Conservation (phyloP, 2,888 invertebrate genomes). For the Yponomeuta plumbellus region DNA sequence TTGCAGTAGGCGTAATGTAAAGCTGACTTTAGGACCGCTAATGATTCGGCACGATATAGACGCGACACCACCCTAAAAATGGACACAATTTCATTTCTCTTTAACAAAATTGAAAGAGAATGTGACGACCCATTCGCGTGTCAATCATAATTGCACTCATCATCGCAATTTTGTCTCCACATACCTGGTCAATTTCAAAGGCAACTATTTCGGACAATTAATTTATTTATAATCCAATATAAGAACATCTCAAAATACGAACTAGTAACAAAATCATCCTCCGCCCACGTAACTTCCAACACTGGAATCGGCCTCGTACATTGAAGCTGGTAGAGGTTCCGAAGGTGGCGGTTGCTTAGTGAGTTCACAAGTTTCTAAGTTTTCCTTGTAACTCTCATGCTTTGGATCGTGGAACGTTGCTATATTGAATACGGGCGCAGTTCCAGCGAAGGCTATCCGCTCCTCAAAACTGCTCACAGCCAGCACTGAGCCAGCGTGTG, state of each 20-base stretch:
- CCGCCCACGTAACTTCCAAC: neutral
- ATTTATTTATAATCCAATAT: neutral
- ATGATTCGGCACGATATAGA: constrained; percentile 18
- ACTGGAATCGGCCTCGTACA: neutral
- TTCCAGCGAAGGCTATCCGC: constrained; percentile 62
- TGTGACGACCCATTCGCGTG: constrained; percentile 60
- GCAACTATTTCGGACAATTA: neutral
- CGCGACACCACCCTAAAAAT: constrained; percentile 36
- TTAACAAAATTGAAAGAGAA: constrained; percentile 55
- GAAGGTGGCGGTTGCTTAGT: neutral
- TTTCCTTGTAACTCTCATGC: constrained; percentile 46
- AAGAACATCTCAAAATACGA: neutral
- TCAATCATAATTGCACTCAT: constrained; percentile 12
- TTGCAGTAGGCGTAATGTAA: neutral
- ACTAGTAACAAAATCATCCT: neutral
- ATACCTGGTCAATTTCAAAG: neutral
- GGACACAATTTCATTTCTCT: constrained; percentile 38
- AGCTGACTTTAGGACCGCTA: neutral
- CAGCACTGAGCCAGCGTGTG: constrained; percentile 47
- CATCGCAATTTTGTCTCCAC: constrained; percentile 6
- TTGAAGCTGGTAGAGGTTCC: neutral
- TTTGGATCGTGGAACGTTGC: constrained; percentile 64
- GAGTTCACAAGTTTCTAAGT: constrained; percentile 5
- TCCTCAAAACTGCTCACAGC: constrained; percentile 55
- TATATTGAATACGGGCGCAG: constrained; percentile 52